These are phyloP conservation scores for Mellivora capensis DNA, from an alignment of 2,113 vertebrate genomes.

Conservation along the genomic window DNA sequence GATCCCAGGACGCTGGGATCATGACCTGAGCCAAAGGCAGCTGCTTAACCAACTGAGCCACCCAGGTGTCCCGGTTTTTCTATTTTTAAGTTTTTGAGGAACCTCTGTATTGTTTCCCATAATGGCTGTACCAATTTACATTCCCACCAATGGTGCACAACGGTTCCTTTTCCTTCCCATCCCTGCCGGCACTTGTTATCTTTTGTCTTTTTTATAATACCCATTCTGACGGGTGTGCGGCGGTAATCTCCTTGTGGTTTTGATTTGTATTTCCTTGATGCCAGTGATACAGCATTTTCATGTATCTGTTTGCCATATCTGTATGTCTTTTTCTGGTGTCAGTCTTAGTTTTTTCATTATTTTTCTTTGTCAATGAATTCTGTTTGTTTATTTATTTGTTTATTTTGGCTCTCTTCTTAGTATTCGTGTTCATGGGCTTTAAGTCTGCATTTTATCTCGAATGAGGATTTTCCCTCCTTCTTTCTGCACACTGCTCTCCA, in stretches of 20 bases:
- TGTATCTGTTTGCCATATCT: background rate
- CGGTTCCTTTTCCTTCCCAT: background rate
- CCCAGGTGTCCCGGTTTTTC: too few relatives aligned
- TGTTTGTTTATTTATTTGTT: background rate
- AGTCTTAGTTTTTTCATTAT: background rate
- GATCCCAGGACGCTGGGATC: too few relatives aligned
- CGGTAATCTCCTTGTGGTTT: background rate
- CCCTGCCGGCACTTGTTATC: background rate
- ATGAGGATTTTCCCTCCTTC: background rate
- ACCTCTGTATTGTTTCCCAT: background rate
- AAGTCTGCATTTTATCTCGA: background rate
- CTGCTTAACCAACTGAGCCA: too few relatives aligned
- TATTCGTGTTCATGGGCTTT: constrained; percentile 10
- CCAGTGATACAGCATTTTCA: background rate
- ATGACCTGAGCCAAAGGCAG: too few relatives aligned
- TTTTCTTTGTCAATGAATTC: background rate
- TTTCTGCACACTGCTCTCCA: background rate
- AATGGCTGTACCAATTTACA: background rate
- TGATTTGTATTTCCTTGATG: background rate
- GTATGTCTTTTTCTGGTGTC: background rate
- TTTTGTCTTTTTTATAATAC: background rate
- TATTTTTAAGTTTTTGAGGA: background rate
- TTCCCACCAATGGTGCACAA: background rate
- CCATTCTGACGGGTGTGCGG: background rate
- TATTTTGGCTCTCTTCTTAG: background rate